Percentiles rank a stretch among this genome's conserved stretches.
These are phyloP conservation scores for Drosophila dives DNA, from an alignment of 2,888 invertebrate genomes.

Conservation along the genomic window DNA sequence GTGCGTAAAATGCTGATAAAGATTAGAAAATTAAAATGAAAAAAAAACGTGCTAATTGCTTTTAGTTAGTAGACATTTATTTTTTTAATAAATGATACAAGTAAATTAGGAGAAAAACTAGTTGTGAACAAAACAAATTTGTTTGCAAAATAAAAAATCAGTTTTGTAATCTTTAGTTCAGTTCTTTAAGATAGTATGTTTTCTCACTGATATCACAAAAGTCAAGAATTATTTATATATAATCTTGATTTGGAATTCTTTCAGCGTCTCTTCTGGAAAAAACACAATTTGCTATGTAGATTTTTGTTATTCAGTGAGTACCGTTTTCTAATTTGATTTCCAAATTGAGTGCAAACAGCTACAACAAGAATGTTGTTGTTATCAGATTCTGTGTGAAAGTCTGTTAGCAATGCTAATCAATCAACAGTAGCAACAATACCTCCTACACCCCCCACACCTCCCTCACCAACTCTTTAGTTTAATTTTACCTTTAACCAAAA, in stretches of 20 bases:
- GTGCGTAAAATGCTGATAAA: not conserved
- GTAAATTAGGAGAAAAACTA: not conserved
- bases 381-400: slow-evolving; percentile 22
- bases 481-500: slow-evolving; percentile 28
- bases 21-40: not conserved
- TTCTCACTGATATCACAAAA: not conserved
- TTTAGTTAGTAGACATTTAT: not conserved
- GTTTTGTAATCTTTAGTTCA: not conserved
- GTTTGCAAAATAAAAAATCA: not conserved
- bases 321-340: slow-evolving; percentile 59
- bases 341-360: slow-evolving; percentile 36
- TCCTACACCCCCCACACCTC: not conserved
- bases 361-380: not conserved
- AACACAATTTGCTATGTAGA: not conserved
- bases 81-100: not conserved
- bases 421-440: slow-evolving; percentile 4
- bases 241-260: slow-evolving; percentile 22
- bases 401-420: slow-evolving; percentile 58
- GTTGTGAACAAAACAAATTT: not conserved
- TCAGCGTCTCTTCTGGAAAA: slow-evolving; percentile 3
- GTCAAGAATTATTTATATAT: slow-evolving; percentile 6
- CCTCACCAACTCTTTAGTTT: slow-evolving; percentile 9
- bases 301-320: slow-evolving; percentile 32
- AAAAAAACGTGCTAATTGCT: not conserved
- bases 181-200: not conserved